Percentiles rank a stretch among this genome's conserved stretches.
phyloP scores from a whole-genome alignment of 1,140 invertebrate species.

The Colletes gigas region DNA sequence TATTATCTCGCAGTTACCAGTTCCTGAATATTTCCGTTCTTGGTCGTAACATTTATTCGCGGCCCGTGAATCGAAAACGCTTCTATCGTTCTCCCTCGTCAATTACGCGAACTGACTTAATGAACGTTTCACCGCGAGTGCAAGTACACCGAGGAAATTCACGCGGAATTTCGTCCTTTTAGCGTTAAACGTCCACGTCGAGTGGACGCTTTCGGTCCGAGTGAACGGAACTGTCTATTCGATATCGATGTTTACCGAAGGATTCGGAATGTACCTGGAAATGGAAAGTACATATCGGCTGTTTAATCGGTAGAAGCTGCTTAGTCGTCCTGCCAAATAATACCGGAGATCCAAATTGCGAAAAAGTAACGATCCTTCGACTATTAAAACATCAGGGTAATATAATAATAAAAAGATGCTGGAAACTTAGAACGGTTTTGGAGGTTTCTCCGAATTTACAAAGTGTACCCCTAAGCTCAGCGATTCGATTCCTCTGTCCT shows the following conservation, averaged over 20 bases:
- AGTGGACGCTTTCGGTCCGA: slow-evolving; percentile 25
- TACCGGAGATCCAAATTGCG: background rate
- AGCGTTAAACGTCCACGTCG: slow-evolving; percentile 31
- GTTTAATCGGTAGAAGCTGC: slow-evolving; percentile 43
- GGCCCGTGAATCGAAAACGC: background rate
- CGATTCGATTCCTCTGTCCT: background rate
- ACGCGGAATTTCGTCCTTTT: slow-evolving; percentile 33
- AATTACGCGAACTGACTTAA: slow-evolving; percentile 16
- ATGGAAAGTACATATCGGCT: slow-evolving; percentile 42
- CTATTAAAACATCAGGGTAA: no score
- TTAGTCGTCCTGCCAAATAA: slow-evolving; percentile 10
- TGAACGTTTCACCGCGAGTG: background rate
- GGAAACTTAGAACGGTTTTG: no score
- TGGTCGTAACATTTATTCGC: background rate
- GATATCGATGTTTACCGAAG: slow-evolving; percentile 45
- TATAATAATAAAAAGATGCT: no score
- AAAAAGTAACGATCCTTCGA: slow-evolving; percentile 2
- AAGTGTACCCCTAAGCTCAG: background rate
- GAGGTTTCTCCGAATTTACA: background rate
- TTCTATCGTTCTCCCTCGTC: background rate
- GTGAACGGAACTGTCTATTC: slow-evolving; percentile 40
- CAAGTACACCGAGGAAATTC: slow-evolving; percentile 11
- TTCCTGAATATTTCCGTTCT: background rate
- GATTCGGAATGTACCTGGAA: slow-evolving; percentile 32
- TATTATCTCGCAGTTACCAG: no score